Percentiles rank a stretch among this genome's conserved stretches.
Evolutionary conservation across 30 jellyfish, hydroid and myxozoan genomes (phyloP).

Genomic region (Pseudorhiza aurosa): DNA sequence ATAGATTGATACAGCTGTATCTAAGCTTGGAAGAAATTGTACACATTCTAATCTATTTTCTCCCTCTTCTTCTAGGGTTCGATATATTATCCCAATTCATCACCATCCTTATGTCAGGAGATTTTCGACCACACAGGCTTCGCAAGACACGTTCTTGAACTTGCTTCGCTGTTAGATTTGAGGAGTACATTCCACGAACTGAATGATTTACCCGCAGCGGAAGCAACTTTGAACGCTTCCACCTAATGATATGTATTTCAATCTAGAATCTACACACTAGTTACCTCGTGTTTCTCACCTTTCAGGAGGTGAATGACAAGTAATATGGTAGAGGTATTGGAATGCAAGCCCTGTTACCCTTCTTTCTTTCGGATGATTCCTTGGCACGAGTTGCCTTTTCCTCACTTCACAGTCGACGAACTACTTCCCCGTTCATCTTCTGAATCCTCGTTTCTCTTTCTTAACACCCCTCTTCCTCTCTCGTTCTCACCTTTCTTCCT

Average conservation of each 20-base stretch:
- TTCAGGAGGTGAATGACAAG: not conserved
- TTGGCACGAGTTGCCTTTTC: too few species aligned
- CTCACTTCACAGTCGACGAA: too few species aligned
- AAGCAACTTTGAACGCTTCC: not conserved
- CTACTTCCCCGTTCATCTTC: too few species aligned
- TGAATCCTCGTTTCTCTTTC: too few species aligned
- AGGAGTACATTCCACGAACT: conserved; percentile 33
- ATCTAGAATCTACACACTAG: not conserved
- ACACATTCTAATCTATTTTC: too few species aligned
- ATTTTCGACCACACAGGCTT: conserved; percentile 60
- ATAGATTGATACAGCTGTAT: too few species aligned
- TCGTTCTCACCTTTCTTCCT: too few species aligned
- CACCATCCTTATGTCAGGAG: conserved; percentile 30
- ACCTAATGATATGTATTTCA: not conserved
- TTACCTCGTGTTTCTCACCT: not conserved
- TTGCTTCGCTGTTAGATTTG: conserved; percentile 40
- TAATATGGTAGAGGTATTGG: not conserved
- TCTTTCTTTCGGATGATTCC: too few species aligned
- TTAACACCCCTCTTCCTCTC: too few species aligned
- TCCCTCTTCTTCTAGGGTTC: conserved; percentile 32
- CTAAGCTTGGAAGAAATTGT: too few species aligned
- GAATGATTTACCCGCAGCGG: conserved; percentile 20
- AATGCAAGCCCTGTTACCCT: too few species aligned
- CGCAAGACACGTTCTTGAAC: conserved; percentile 59
- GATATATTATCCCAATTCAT: conserved; percentile 33